Evolutionary conservation across 2,888 invertebrate species (phyloP), one percentile per base, ranked within the genome.

Genomic region (Epistrophella euchroma): DNA sequence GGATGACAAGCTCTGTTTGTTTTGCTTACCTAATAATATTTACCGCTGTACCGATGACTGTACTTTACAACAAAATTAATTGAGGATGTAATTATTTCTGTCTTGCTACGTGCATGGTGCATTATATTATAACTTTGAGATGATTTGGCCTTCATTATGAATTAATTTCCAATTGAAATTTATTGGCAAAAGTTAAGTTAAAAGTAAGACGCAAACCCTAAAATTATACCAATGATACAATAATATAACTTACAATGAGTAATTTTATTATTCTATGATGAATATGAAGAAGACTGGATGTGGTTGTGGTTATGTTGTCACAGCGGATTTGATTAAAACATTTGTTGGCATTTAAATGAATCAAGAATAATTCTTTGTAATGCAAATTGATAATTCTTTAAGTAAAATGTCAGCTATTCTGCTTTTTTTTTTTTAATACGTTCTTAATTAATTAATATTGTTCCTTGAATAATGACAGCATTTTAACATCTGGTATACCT

Each of bases 1-100:
- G 50, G 66, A 73, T 52, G 73, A 70, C 74, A 68, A 73, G 37
- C 13, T 68, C 52, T 68, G 52, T 68, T 52, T 68, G 52, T 25
- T 52, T 37, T 15, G 52, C 52, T 66, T 52, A 68, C 68, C 37
- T 68, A 52, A 40, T 32, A n/a, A 37, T 55, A 55, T 66, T 66
- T 25, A 28, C 28, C 43, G n/a, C 28, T 2, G 35, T 11, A 40
- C 11, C 40, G 50, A 76, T 77, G 76, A 77, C 19, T 76, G 47
- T 70, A n/a, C 15, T n/a, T 66, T 28, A 7, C 17, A 37, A n/a
- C 11, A 28, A 4, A 37, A 58, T 37, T 50, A 60, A 28, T 68
- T 3, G 10, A 60, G 9, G 17, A 32, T 45, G 43, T 32, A 64
- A 50, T 68, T 17, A 28, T 17, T 64, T 1, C n/a, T 45, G 17